Percentiles rank a stretch among this genome's conserved stretches.
Conservation (phyloP, 2,797 vertebrate genomes). For the Arnoldichthys spilopterus region DNA sequence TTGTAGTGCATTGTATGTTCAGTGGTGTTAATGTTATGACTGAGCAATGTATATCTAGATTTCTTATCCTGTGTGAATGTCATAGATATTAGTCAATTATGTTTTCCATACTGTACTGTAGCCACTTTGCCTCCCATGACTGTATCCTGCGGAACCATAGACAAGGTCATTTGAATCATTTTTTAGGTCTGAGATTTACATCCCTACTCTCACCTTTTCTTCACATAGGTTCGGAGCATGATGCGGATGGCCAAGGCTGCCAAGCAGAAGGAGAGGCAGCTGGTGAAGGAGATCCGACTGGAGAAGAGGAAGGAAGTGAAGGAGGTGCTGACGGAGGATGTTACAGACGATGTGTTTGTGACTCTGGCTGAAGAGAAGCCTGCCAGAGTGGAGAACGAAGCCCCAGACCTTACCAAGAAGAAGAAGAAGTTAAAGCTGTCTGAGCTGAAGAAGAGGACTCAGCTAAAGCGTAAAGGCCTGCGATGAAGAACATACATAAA, state of each 20-base stretch:
- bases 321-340: slow-evolving; percentile 76
- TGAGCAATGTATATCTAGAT: too few relatives aligned
- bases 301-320: slow-evolving; percentile 79
- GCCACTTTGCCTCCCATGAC: too few relatives aligned
- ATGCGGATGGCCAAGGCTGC: slow-evolving; percentile 84
- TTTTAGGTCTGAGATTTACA: too few relatives aligned
- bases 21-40: too few relatives aligned
- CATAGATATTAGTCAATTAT: too few relatives aligned
- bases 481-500: slow-evolving; percentile 17
- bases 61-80: too few relatives aligned
- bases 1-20: too few relatives aligned
- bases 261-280: slow-evolving; percentile 87
- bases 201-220: neutral
- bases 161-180: neutral
- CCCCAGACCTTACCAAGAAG: slow-evolving; percentile 65
- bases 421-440: slow-evolving; percentile 80
- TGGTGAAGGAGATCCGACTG: slow-evolving; percentile 89
- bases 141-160: too few relatives aligned
- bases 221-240: slow-evolving; percentile 83
- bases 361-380: slow-evolving; percentile 85
- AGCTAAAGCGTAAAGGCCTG: slow-evolving; percentile 69
- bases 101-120: too few relatives aligned
- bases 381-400: slow-evolving; percentile 78
- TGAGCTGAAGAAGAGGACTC: slow-evolving; percentile 85
- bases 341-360: slow-evolving; percentile 88